Evolutionary conservation across 2,888 invertebrate genomes (phyloP).

Genomic region (Alentia gelatinosa): DNA sequence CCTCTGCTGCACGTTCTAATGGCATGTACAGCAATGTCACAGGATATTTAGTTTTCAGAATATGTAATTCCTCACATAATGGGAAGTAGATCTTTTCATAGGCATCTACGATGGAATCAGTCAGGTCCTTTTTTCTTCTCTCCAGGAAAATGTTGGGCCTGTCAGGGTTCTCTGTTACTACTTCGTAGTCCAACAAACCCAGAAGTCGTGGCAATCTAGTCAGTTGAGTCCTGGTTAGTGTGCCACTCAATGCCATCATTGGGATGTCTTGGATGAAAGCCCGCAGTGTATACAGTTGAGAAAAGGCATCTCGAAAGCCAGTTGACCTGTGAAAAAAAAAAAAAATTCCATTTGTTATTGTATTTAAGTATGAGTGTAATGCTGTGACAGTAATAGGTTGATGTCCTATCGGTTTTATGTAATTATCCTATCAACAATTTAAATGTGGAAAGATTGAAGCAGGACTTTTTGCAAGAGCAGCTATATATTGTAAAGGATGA

Average conservation of each 20-base stretch:
- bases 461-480: too few species aligned
- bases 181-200: not conserved
- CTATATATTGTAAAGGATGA: too few species aligned
- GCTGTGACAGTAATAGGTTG: too few species aligned
- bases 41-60: not conserved
- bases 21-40: not conserved
- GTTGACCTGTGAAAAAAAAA: not conserved
- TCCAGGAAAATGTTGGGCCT: not conserved
- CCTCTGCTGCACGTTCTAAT: not conserved
- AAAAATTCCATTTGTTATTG: too few species aligned
- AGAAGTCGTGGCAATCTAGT: not conserved
- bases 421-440: too few species aligned
- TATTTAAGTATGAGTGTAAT: too few species aligned
- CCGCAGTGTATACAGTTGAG: not conserved
- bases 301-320: not conserved
- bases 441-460: too few species aligned
- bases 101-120: not conserved
- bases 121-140: not conserved
- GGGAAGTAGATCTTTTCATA: not conserved
- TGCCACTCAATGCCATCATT: not conserved
- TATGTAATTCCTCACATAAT: not conserved
- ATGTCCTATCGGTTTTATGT: too few species aligned
- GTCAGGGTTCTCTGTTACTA: not conserved
- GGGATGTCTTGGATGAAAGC: not conserved
- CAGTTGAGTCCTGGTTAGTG: not conserved